phyloP scores from a whole-genome alignment of 2,113 vertebrate species.

The Scophthalmus maximus region DNA sequence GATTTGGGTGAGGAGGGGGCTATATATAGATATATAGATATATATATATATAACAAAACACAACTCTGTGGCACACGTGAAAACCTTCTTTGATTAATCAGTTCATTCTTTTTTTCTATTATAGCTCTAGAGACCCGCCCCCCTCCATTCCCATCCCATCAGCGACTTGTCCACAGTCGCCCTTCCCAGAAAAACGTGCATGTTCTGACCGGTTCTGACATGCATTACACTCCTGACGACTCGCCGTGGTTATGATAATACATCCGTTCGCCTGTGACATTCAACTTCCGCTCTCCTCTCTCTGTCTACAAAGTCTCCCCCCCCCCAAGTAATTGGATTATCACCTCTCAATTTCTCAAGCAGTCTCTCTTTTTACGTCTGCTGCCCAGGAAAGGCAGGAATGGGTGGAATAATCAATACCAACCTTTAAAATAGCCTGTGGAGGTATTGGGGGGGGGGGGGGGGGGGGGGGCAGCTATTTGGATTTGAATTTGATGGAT shows the following conservation, averaged over 20 bases:
- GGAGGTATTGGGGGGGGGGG: too few species aligned
- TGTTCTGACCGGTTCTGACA: neutral
- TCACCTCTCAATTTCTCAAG: slow-evolving; percentile 75
- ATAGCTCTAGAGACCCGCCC: too few species aligned
- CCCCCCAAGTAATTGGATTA: slow-evolving; percentile 69
- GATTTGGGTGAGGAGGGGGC: neutral
- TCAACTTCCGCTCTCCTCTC: slow-evolving; percentile 51
- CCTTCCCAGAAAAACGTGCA: slow-evolving; percentile 6
- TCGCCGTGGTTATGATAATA: slow-evolving; percentile 34
- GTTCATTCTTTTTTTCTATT: too few species aligned
- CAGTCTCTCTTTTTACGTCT: slow-evolving; percentile 59
- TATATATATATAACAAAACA: neutral
- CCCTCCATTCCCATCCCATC: too few species aligned
- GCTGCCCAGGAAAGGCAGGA: slow-evolving; percentile 41
- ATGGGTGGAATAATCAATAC: slow-evolving; percentile 77
- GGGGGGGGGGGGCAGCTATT: slow-evolving; percentile 63
- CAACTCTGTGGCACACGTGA: too few species aligned
- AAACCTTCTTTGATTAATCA: too few species aligned
- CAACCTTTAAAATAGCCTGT: slow-evolving; percentile 71
- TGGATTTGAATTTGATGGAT: slow-evolving; percentile 76
- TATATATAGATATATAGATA: neutral
- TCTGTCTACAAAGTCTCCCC: slow-evolving; percentile 59
- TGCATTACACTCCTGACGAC: slow-evolving; percentile 28
- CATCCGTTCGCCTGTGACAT: slow-evolving; percentile 46
- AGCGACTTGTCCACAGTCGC: neutral